phyloP scores from a whole-genome alignment of 64 coral and sea anemone genomes.

The Porites lutea region DNA sequence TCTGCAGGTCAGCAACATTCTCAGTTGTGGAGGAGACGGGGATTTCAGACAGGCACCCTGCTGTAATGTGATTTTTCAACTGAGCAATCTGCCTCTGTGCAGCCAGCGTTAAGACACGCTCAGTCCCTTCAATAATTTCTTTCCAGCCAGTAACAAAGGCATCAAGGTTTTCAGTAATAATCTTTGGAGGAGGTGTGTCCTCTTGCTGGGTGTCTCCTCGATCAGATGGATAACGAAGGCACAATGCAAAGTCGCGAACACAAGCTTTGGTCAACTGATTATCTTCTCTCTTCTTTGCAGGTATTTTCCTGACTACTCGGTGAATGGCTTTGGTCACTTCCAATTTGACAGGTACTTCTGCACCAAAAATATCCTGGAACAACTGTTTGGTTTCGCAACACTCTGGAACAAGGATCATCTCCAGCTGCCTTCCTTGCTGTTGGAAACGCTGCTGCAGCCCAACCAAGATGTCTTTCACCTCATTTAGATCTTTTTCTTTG shows the following conservation, averaged over 20 bases:
- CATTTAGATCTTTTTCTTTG: conserved; percentile 29
- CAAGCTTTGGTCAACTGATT: conserved; percentile 40
- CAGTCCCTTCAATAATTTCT: conserved; percentile 56
- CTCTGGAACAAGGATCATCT: conserved; percentile 71
- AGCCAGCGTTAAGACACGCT: conserved; percentile 50
- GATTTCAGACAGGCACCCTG: conserved; percentile 48
- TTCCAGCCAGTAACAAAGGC: conserved; percentile 67
- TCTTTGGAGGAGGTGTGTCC: conserved; percentile 34
- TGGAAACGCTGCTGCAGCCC: conserved; percentile 56
- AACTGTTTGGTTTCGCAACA: conserved; percentile 46
- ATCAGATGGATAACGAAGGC: conserved; percentile 46
- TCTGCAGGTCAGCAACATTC: conserved; percentile 46
- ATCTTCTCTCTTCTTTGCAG: conserved; percentile 61
- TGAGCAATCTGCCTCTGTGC: conserved; percentile 49
- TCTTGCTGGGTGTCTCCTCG: background rate
- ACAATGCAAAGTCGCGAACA: conserved; percentile 51
- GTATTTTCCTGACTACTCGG: conserved; percentile 58
- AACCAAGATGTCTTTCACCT: conserved; percentile 25
- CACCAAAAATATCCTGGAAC: conserved; percentile 43
- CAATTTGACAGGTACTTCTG: conserved; percentile 47
- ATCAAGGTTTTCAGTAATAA: conserved; percentile 50
- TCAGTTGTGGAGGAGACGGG: conserved; percentile 32
- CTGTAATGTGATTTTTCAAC: conserved; percentile 25
- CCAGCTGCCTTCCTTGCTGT: conserved; percentile 25
- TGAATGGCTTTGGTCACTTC: conserved; percentile 45